Evolutionary conservation across 2,888 invertebrate species (phyloP).

Genomic region (Camptogramma bilineatum): DNA sequence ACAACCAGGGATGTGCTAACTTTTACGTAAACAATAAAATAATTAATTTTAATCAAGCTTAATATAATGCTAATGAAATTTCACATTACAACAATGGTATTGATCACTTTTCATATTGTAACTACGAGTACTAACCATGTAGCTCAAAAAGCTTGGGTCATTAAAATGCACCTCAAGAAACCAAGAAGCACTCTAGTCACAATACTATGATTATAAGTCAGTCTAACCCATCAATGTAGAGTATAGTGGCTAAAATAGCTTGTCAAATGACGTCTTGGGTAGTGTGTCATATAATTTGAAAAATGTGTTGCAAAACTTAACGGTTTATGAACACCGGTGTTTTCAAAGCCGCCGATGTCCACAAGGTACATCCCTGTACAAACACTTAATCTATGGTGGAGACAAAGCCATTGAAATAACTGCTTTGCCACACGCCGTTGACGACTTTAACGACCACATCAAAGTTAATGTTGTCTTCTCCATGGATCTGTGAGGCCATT

Average conservation of each 20-base stretch:
- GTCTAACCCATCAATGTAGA: too few relatives aligned
- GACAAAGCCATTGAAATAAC: constrained; percentile 40
- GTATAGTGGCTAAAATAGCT: too few relatives aligned
- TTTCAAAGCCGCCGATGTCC: background rate
- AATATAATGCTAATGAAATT: background rate
- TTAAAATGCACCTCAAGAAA: too few relatives aligned
- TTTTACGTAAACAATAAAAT: background rate
- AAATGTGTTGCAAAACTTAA: background rate
- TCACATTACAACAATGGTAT: too few relatives aligned
- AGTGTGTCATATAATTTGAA: background rate
- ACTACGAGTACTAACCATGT: too few relatives aligned
- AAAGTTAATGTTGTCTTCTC: constrained; percentile 39
- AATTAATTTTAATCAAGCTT: background rate
- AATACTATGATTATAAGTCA: too few relatives aligned
- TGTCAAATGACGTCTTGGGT: too few relatives aligned
- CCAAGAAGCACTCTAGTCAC: too few relatives aligned
- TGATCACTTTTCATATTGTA: background rate
- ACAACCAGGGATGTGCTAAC: constrained; percentile 45
- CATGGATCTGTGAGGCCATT: constrained; percentile 18
- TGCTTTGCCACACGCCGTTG: constrained; percentile 36
- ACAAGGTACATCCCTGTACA: constrained; percentile 21
- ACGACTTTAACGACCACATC: constrained; percentile 42
- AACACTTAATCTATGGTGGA: constrained; percentile 33
- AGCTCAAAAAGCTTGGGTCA: too few relatives aligned
- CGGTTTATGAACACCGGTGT: background rate